Conservation (phyloP, 1,140 invertebrate genomes). For the Dolichoris vasculosae region DNA sequence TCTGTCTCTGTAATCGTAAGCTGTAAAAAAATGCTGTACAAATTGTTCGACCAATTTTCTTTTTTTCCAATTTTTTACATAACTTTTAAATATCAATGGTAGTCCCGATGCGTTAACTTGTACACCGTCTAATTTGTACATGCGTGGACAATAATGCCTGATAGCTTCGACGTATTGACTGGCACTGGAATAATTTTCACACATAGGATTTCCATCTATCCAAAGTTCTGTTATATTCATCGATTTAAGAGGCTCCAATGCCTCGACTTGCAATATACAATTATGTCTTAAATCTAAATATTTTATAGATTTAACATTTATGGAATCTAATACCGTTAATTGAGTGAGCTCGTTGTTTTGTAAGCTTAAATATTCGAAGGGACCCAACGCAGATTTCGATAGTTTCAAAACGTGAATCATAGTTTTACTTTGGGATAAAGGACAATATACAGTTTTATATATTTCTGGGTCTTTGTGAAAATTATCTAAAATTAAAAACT, state of each 20-base stretch:
- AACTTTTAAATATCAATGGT: conserved; percentile 59
- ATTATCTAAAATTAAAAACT: conserved; percentile 67
- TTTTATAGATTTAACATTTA: conserved; percentile 61
- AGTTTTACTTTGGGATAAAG: conserved; percentile 71
- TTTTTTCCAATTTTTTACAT: conserved; percentile 54
- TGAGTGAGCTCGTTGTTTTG: conserved; percentile 70
- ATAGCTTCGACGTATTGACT: conserved; percentile 65
- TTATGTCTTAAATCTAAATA: conserved; percentile 74
- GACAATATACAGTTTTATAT: conserved; percentile 70
- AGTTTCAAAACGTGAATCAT: conserved; percentile 73
- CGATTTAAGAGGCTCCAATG: conserved; percentile 58
- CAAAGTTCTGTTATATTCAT: conserved; percentile 63
- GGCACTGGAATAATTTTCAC: conserved; percentile 67
- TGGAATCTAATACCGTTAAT: conserved; percentile 66
- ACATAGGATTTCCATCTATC: conserved; percentile 70
- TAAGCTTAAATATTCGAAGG: conserved; percentile 68
- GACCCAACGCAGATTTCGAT: conserved; percentile 63
- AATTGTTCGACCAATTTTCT: conserved; percentile 65
- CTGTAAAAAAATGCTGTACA: conserved; percentile 66
- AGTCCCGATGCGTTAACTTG: conserved; percentile 55
- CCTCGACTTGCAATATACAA: conserved; percentile 63
- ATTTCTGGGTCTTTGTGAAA: conserved; percentile 74
- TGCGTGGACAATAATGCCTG: conserved; percentile 62
- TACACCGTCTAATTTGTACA: conserved; percentile 66
- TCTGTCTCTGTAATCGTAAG: conserved; percentile 67